These are phyloP conservation scores for Drosophila hawaiiensis DNA, from an alignment of 2,888 invertebrate species.

Conservation along the genomic window DNA sequence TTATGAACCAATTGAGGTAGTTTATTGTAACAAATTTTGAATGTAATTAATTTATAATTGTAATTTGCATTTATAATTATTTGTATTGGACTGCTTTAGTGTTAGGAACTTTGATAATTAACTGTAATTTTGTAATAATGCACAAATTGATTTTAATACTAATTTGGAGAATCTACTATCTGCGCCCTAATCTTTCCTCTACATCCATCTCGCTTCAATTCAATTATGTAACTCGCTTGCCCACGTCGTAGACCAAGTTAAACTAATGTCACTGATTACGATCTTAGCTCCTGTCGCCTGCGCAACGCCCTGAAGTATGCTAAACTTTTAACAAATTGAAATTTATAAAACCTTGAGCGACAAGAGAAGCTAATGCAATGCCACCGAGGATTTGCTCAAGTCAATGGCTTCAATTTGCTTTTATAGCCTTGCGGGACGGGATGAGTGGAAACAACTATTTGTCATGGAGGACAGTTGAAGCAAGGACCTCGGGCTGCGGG, in stretches of 20 bases:
- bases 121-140: background rate
- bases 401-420: slow-evolving; percentile 79
- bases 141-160: background rate
- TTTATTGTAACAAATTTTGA: background rate
- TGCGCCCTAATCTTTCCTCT: background rate
- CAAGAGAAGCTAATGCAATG: slow-evolving; percentile 53
- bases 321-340: slow-evolving; percentile 78
- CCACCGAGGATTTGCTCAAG: slow-evolving; percentile 66
- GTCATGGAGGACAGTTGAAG: slow-evolving; percentile 29
- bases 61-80: background rate
- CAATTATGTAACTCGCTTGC: slow-evolving; percentile 31
- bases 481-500: slow-evolving; percentile 6
- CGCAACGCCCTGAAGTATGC: slow-evolving; percentile 61
- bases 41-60: background rate
- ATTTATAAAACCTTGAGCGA: slow-evolving; percentile 67
- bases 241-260: slow-evolving; percentile 19
- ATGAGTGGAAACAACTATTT: slow-evolving; percentile 61
- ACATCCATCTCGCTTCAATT: background rate
- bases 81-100: background rate
- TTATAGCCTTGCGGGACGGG: slow-evolving; percentile 43
- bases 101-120: background rate
- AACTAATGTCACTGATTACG: slow-evolving; percentile 54
- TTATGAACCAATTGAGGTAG: background rate
- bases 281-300: slow-evolving; percentile 29
- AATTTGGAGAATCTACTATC: background rate